phyloP scores from a whole-genome alignment of 1,140 invertebrate genomes.

The Musca vetustissima region DNA sequence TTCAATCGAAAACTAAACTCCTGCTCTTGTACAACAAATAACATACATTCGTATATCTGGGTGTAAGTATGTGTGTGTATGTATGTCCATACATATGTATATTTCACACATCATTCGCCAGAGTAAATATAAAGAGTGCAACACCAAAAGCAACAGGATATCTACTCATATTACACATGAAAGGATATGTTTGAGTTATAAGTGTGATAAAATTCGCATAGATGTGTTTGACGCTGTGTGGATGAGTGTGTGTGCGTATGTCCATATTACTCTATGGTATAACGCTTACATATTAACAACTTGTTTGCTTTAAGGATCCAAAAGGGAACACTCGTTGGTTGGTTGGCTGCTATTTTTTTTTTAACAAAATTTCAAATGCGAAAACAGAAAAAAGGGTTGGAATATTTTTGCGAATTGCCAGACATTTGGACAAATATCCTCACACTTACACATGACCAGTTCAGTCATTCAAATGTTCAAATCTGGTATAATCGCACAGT shows the following conservation, averaged over 20 bases:
- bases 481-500: too few relatives aligned
- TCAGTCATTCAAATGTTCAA: too few relatives aligned
- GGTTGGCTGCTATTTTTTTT: neutral
- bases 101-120: conserved; percentile 15
- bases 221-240: neutral
- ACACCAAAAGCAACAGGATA: conserved; percentile 18
- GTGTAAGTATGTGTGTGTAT: too few relatives aligned
- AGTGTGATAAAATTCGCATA: neutral
- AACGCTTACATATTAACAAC: conserved; percentile 4
- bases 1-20: neutral
- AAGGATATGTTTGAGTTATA: conserved; percentile 10
- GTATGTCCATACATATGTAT: too few relatives aligned
- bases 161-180: conserved; percentile 16
- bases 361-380: neutral
- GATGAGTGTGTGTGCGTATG: neutral
- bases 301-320: neutral
- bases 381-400: neutral
- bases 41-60: neutral
- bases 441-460: neutral
- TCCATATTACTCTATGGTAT: neutral
- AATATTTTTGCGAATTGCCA: neutral
- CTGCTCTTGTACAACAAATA: neutral
- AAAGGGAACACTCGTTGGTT: neutral
- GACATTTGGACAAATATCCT: conserved; percentile 3
- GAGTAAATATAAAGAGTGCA: neutral